phyloP scores from a whole-genome alignment of 1,140 invertebrate species.

The Drosophila santomea region DNA sequence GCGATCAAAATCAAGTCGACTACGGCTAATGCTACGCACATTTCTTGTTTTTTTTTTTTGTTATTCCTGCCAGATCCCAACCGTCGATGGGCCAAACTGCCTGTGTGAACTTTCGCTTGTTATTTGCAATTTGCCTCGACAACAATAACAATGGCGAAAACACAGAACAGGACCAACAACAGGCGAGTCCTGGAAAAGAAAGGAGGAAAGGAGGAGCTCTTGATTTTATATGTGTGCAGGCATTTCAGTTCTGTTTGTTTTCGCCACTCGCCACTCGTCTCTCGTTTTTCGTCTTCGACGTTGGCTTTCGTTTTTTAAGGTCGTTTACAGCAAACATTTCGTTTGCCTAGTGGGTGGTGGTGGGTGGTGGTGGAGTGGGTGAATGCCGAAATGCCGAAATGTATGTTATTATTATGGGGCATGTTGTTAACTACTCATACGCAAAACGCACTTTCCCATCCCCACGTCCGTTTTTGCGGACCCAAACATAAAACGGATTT shows the following conservation, averaged over 20 bases:
- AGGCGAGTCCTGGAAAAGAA: background rate
- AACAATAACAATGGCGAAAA: conserved; percentile 40
- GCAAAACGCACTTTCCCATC: conserved; percentile 64
- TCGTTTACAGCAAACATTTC: conserved; percentile 81
- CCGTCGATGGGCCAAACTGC: conserved; percentile 44
- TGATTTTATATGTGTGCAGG: conserved; percentile 67
- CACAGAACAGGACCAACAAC: conserved; percentile 21
- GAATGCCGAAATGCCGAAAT: conserved; percentile 32
- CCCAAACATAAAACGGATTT: conserved; percentile 77
- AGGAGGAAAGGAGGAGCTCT: conserved; percentile 28
- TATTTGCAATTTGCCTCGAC: conserved; percentile 76
- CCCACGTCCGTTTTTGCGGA: conserved; percentile 1
- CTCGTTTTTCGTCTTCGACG: conserved; percentile 30
- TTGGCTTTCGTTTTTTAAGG: conserved; percentile 75
- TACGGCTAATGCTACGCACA: conserved; percentile 82
- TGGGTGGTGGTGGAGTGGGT: background rate
- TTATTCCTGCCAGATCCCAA: conserved; percentile 59
- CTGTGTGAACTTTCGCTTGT: conserved; percentile 74
- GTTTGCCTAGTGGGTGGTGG: conserved; percentile 19
- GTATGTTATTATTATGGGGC: conserved; percentile 81
- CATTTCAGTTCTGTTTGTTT: conserved; percentile 79
- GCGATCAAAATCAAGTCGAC: conserved; percentile 83
- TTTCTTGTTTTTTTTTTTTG: conserved; percentile 49
- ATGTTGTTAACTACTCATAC: conserved; percentile 83
- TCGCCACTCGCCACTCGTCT: conserved; percentile 51